Evolutionary conservation across 2,888 invertebrate species (phyloP).

Genomic region (Lasioglossum oenotherae): DNA sequence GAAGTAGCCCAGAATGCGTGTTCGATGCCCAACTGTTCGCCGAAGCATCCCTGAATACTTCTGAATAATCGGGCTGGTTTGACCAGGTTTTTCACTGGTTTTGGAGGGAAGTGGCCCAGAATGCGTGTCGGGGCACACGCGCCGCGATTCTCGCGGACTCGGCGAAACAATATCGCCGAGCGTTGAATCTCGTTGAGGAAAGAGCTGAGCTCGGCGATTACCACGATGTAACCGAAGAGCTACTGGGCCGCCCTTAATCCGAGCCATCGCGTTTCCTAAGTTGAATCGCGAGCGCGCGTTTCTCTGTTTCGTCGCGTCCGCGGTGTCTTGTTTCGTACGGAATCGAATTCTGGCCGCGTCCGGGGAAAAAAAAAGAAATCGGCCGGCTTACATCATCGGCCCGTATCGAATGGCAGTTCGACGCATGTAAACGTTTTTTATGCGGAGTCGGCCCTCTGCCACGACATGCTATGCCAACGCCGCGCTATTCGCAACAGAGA

Average conservation of each 20-base stretch:
- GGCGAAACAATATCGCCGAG: neutral
- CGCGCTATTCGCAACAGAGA: neutral
- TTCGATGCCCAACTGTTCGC: neutral
- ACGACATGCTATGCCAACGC: neutral
- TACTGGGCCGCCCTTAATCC: slow-evolving; percentile 11
- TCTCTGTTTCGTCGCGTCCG: slow-evolving; percentile 6
- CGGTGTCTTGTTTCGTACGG: slow-evolving; percentile 29
- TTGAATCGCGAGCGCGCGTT: neutral
- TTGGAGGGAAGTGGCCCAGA: neutral
- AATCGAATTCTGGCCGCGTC: slow-evolving; percentile 39
- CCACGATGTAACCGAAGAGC: slow-evolving; percentile 20
- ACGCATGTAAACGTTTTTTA: slow-evolving; percentile 2
- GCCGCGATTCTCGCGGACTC: neutral
- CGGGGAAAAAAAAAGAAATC: slow-evolving; percentile 9
- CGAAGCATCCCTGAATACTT: neutral
- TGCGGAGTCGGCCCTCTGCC: neutral
- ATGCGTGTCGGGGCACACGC: neutral
- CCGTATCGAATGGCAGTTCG: slow-evolving; percentile 21
- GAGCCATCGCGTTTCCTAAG: slow-evolving; percentile 20
- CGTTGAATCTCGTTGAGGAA: slow-evolving; percentile 9
- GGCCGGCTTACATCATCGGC: slow-evolving; percentile 4
- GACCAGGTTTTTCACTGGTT: neutral
- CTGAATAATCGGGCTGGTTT: neutral
- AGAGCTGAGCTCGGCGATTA: slow-evolving; percentile 18
- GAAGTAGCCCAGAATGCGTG: too few species aligned